Conservation (phyloP, 92 coral and sea anemone genomes). For the Siderastrea radians region DNA sequence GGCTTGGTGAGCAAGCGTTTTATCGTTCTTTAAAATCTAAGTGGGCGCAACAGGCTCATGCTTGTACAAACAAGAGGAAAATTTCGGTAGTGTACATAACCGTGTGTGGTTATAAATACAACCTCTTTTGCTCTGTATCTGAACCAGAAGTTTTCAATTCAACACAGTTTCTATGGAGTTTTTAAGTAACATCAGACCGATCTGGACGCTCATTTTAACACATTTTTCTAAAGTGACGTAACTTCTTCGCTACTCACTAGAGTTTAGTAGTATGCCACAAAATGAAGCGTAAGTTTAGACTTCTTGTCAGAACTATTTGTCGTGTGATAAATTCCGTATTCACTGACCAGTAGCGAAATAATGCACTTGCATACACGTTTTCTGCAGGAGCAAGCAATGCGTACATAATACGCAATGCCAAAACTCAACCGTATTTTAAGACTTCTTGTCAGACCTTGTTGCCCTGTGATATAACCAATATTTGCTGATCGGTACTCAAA, state of each 20-base stretch:
- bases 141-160: neutral
- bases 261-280: neutral
- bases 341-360: neutral
- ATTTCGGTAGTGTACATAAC: neutral
- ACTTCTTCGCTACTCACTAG: neutral
- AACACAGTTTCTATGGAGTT: neutral
- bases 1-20: neutral
- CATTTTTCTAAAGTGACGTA: neutral
- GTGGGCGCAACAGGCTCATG: neutral
- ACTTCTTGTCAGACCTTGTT: neutral
- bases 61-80: slow-evolving; percentile 4
- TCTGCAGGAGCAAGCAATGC: neutral
- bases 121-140: neutral
- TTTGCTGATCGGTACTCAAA: neutral
- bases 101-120: neutral
- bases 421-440: neutral
- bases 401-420: neutral
- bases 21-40: neutral
- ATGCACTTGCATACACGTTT: too few relatives aligned
- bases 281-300: neutral
- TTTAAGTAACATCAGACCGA: neutral
- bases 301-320: too few relatives aligned
- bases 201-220: neutral
- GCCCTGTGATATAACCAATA: slow-evolving; percentile 4
- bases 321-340: too few relatives aligned